Base-by-base conservation (phyloP, 2,797 vertebrate genomes). In the Poeciliopsis turneri region DNA sequence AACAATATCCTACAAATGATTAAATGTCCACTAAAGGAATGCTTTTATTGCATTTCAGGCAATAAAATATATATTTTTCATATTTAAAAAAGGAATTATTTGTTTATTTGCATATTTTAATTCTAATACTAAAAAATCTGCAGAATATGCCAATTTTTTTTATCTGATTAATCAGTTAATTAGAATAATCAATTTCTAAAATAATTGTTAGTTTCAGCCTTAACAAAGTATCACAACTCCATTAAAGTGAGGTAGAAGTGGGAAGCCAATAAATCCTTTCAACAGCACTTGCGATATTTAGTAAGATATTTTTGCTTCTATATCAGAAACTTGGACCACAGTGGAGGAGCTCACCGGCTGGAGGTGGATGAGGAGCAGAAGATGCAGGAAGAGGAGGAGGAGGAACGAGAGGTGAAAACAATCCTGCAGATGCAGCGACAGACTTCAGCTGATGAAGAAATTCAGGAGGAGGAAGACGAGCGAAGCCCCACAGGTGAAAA, bases 401-500 rank as follows among this genome's bases (percentile, higher is more conserved):
- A 55, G 84, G 0, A 46, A 15, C 72, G 72, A 0, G 76, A 86
- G 84, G 0, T 30, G 87, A 76, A 87, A 33, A 79, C 75, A 9
- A 70, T 86, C 53, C 78, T 61, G 16, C 92, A 90, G 77, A 86
- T 84, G 0, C 88, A 89, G 77, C 49, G 4, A 53, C 88, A 94
- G 71, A 78, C 80, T 70, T 85, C 4, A 71, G 49, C 80, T 39
- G 78, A 83, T 15, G 87, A 90, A 41, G 85, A 76, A 0, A 43
- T 90, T 23, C 49, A 72, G 59, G 49, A 51, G 49, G 89, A 91
- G 59, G 85, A 90, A 76, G 92, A 95, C 57, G 88, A 95, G 39
- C 89, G 90, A 81, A 88, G 78, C 5, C 87, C 85, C 49, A 80
- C 71, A 64, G 68, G 74, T 33, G 88, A 86, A 39, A 76, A 82